Evolutionary conservation across 2,797 vertebrate genomes (phyloP).

Genomic region (Bovichtus diacanthus): DNA sequence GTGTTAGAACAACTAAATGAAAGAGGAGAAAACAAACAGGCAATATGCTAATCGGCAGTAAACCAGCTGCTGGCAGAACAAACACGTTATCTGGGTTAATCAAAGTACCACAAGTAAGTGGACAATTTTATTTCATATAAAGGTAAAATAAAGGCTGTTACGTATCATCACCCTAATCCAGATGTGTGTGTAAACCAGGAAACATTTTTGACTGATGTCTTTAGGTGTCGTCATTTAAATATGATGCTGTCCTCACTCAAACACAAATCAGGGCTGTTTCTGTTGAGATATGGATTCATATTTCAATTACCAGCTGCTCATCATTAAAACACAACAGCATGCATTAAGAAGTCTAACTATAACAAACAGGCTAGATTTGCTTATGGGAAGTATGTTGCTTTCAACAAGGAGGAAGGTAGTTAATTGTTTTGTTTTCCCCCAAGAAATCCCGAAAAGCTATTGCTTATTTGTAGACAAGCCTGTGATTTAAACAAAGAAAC

Average conservation of each 20-base stretch:
- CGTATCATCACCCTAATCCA: not conserved
- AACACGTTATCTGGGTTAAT: slow-evolving; percentile 56
- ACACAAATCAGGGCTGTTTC: slow-evolving; percentile 10
- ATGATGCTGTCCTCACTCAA: not conserved
- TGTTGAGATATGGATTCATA: not conserved
- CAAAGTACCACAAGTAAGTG: slow-evolving; percentile 40
- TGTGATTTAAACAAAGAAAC: slow-evolving; percentile 17
- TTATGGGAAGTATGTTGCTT: not conserved
- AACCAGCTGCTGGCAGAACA: slow-evolving; percentile 54
- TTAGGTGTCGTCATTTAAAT: slow-evolving; percentile 12
- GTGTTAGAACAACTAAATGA: slow-evolving; percentile 61
- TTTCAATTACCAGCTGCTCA: slow-evolving; percentile 5
- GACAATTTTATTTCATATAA: slow-evolving; percentile 30
- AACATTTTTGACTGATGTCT: not conserved
- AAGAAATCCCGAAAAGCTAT: not conserved
- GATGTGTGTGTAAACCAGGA: not conserved
- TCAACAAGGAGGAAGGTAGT: slow-evolving; percentile 1
- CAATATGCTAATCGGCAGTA: slow-evolving; percentile 49
- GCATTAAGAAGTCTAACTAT: not conserved
- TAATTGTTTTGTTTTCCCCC: not conserved
- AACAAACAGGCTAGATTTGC: not conserved
- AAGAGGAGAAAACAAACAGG: slow-evolving; percentile 63
- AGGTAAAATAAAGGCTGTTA: slow-evolving; percentile 8
- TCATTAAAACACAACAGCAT: not conserved
- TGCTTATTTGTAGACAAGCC: not conserved